Conservation (phyloP, 2,888 invertebrate species). For the Tenthredo distinguenda region DNA sequence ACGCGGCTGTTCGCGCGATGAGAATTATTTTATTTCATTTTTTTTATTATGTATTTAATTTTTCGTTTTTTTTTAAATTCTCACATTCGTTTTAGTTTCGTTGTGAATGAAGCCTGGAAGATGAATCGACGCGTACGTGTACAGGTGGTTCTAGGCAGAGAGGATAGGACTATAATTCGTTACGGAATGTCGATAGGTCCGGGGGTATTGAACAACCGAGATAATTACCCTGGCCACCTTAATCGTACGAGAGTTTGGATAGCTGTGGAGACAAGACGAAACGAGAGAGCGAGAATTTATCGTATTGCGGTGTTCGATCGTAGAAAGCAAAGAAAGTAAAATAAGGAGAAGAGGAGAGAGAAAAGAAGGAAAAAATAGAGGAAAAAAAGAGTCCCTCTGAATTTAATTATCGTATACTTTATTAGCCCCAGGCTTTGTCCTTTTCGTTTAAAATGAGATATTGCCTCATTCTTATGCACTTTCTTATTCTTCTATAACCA, state of each 20-base stretch:
- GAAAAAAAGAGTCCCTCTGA: slow-evolving; percentile 27
- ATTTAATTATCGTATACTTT: slow-evolving; percentile 50
- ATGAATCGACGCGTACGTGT: not conserved
- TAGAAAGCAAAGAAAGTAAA: not conserved
- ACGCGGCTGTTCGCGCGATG: slow-evolving; percentile 14
- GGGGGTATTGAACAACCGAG: not conserved
- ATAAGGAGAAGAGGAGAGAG: not conserved
- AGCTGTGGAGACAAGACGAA: not conserved
- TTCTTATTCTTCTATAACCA: not conserved
- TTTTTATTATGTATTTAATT: not conserved
- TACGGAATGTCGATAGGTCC: slow-evolving; percentile 10
- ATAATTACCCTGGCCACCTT: slow-evolving; percentile 35
- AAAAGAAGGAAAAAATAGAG: not conserved
- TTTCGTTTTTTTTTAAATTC: not conserved
- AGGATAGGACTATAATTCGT: not conserved
- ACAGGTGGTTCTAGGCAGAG: not conserved
- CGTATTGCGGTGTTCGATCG: slow-evolving; percentile 23
- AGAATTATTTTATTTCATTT: not conserved
- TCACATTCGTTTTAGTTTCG: not conserved
- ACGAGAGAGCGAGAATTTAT: slow-evolving; percentile 18
- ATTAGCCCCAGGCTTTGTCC: slow-evolving; percentile 32
- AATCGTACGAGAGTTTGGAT: not conserved
- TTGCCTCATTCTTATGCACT: slow-evolving; percentile 6
- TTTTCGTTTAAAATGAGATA: slow-evolving; percentile 13
- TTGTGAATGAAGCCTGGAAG: not conserved